Conservation (phyloP, 2,888 invertebrate species). For the Calliopum simillimum region DNA sequence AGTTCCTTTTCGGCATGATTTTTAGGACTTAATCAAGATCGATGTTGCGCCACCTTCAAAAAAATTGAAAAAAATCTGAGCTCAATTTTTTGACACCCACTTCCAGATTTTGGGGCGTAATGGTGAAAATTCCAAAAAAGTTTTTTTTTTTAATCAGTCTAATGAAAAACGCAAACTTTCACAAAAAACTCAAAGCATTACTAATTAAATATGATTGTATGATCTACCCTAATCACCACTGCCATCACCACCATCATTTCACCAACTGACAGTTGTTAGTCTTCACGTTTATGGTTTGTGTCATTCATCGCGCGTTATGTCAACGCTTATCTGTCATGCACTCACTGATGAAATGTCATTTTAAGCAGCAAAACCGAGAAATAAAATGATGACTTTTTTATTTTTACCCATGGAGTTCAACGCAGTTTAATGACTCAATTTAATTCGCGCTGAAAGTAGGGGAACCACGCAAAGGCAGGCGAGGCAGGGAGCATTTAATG, state of each 20-base stretch:
- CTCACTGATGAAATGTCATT: constrained; percentile 19
- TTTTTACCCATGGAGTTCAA: constrained; percentile 5
- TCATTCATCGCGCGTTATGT: not conserved
- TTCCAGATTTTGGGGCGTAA: too few relatives aligned
- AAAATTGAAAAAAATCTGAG: too few relatives aligned
- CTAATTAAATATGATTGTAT: too few relatives aligned
- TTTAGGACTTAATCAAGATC: too few relatives aligned
- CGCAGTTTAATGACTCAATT: constrained; percentile 29
- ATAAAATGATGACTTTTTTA: not conserved
- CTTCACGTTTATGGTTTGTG: not conserved
- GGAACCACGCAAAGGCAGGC: not conserved
- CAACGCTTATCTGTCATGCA: constrained; percentile 21
- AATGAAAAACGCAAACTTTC: too few relatives aligned
- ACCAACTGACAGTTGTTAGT: not conserved
- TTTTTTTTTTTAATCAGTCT: too few relatives aligned
- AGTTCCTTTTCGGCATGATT: too few relatives aligned
- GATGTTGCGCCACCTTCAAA: too few relatives aligned
- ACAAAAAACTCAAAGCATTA: too few relatives aligned
- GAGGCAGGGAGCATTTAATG: constrained; percentile 2
- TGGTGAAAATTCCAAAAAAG: too few relatives aligned
- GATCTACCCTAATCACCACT: not conserved
- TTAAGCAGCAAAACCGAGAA: constrained; percentile 8
- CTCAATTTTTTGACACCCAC: too few relatives aligned
- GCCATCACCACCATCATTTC: not conserved
- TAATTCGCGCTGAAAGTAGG: not conserved